Evolutionary conservation across 2,888 invertebrate genomes (phyloP), one percentile per base, ranked within the genome.

Genomic region (Ectropis crepuscularia): DNA sequence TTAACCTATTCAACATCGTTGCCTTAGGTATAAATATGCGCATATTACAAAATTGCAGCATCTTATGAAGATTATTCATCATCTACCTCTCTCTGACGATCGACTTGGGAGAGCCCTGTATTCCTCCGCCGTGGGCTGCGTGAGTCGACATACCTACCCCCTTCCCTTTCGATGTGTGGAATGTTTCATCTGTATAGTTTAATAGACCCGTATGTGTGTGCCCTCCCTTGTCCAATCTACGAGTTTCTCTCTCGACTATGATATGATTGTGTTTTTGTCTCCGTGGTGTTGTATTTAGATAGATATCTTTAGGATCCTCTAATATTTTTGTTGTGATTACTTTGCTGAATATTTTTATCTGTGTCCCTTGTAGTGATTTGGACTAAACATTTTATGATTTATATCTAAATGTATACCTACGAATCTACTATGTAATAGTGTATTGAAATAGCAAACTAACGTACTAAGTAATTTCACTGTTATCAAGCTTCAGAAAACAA

Each of bases 51-150:
- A 90, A 89, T 94, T 95, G 93, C 95, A 95, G 95, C 95, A 93
- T 95, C 95, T 90, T 95, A 93, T 93, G 95, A 95, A 94, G 95
- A 95, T 92, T 95, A 94, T 93, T 95, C 95, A 85, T 95, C 95
- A 89, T 95, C 95, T 88, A 95, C 95, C 79, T 95, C 95, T 89
- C 95, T 95, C 92, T 95, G 95, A 94, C 92, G 90, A 80, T 93
- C 85, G 80, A 77, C 86, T 80, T 86, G 87, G 90, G 91, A 90
- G 86, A 86, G 89, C 89, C 90, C 89, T 87, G 87, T 86, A 80
- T 78, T 81, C 79, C 90, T 88, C 83, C 88, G 81, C 75, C 89
- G 79, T 74, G 83, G 88, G 88, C 90, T 88, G 87, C 87, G 92
- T 92, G 92, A 92, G 92, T 92, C 89, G 83, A 70, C 53, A 58